Evolutionary conservation across 1,140 invertebrate species (phyloP).

Genomic region (Anagrus nilaparvatae): DNA sequence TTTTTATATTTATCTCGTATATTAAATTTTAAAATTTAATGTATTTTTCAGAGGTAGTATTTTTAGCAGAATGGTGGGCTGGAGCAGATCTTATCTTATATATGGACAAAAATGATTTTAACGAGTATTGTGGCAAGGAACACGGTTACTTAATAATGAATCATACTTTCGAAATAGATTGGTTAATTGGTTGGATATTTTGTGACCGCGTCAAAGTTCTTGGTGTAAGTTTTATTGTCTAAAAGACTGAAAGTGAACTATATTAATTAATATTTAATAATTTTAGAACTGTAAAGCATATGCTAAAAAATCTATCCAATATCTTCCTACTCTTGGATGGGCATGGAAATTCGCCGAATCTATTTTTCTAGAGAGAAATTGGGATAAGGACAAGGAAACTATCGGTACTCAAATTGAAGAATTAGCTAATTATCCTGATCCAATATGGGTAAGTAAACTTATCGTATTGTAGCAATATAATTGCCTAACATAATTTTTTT

Average conservation of each 20-base stretch:
- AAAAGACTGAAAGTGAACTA: neutral
- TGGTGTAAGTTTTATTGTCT: slow-evolving; percentile 51
- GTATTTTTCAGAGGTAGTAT: slow-evolving; percentile 77
- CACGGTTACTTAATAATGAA: slow-evolving; percentile 89
- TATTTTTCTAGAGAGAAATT: slow-evolving; percentile 85
- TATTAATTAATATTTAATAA: slow-evolving; percentile 6
- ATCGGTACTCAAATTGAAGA: slow-evolving; percentile 71
- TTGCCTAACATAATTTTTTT: slow-evolving; percentile 21
- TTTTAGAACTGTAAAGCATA: slow-evolving; percentile 89
- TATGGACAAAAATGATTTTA: slow-evolving; percentile 65
- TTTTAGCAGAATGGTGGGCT: slow-evolving; percentile 90
- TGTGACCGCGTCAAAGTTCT: slow-evolving; percentile 66
- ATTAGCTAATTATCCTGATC: slow-evolving; percentile 76
- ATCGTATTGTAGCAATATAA: neutral
- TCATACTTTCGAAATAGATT: slow-evolving; percentile 92
- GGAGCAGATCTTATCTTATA: slow-evolving; percentile 63
- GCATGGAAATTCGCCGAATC: slow-evolving; percentile 89
- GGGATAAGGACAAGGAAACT: slow-evolving; percentile 77
- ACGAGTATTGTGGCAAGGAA: slow-evolving; percentile 75
- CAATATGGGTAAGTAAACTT: slow-evolving; percentile 63
- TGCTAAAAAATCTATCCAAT: slow-evolving; percentile 84
- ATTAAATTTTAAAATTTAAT: slow-evolving; percentile 8
- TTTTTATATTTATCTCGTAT: slow-evolving; percentile 2
- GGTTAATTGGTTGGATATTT: slow-evolving; percentile 82
- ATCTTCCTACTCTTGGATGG: slow-evolving; percentile 91